These are phyloP conservation scores for Ennomos quercinarius DNA, from an alignment of 2,888 invertebrate genomes.

Conservation along the genomic window DNA sequence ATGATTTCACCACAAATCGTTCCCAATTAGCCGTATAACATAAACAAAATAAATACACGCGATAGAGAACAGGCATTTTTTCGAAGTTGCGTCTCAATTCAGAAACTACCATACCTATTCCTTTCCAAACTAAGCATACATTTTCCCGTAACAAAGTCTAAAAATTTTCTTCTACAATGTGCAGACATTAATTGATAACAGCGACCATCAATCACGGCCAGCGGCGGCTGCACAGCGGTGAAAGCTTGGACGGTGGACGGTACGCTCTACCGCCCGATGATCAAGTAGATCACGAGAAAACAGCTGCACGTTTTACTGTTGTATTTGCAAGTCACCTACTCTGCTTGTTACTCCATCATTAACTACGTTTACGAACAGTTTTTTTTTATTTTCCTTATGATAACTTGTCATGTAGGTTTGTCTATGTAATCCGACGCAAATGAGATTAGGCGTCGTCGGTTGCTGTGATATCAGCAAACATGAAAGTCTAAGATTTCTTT, in stretches of 20 bases:
- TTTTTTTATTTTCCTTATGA: too few species aligned
- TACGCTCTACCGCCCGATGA: conserved; percentile 61
- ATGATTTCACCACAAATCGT: too few species aligned
- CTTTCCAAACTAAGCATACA: background rate
- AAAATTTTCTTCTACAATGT: background rate
- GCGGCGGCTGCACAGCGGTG: conserved; percentile 41
- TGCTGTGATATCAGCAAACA: too few species aligned
- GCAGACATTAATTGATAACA: conserved; percentile 10
- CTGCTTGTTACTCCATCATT: background rate
- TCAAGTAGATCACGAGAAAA: conserved; percentile 62
- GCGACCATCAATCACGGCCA: conserved; percentile 11
- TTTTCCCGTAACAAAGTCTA: conserved; percentile 1
- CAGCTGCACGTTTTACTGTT: conserved; percentile 3
- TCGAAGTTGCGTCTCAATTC: too few species aligned
- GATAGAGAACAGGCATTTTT: too few species aligned
- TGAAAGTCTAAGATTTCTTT: too few species aligned
- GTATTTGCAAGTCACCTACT: conserved; percentile 28
- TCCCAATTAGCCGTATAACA: too few species aligned
- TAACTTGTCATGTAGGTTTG: background rate
- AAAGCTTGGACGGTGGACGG: conserved; percentile 58
- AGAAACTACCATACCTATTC: too few species aligned
- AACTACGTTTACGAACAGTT: too few species aligned
- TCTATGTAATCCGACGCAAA: too few species aligned
- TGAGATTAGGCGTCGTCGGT: too few species aligned
- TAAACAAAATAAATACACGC: too few species aligned